Evolutionary conservation across 2,113 vertebrate genomes (phyloP).

Genomic region (Pachypanchax playfairii): DNA sequence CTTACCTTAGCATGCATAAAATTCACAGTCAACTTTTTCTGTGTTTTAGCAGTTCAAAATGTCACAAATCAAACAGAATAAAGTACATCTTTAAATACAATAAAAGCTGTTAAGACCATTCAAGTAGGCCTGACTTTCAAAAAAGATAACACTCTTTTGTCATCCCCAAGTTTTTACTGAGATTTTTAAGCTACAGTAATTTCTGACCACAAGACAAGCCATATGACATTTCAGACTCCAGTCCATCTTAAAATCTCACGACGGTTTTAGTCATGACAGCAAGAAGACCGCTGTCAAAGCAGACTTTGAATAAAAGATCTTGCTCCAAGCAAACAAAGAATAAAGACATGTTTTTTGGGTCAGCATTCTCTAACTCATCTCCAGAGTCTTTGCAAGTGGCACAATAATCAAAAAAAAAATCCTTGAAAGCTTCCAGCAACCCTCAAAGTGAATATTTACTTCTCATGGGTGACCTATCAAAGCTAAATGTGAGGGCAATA

Average conservation of each 20-base stretch:
- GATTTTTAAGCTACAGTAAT: no score
- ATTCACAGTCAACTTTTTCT: no score
- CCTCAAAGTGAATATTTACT: slow-evolving; percentile 34
- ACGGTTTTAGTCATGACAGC: slow-evolving; percentile 31
- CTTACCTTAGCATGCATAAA: no score
- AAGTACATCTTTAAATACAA: no score
- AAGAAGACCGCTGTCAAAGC: slow-evolving; percentile 61
- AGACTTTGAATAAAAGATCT: slow-evolving; percentile 70
- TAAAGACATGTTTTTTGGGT: slow-evolving; percentile 58
- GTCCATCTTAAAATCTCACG: slow-evolving; percentile 25
- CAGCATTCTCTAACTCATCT: slow-evolving; percentile 31
- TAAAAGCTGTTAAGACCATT: no score
- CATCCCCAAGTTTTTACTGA: no score
- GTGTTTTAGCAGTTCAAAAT: no score
- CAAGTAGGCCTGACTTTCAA: no score
- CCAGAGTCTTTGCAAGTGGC: slow-evolving; percentile 12
- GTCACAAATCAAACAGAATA: no score
- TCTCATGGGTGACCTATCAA: slow-evolving; percentile 7
- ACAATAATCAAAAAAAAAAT: slow-evolving; percentile 24
- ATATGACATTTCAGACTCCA: neutral
- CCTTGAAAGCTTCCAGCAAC: slow-evolving; percentile 23
- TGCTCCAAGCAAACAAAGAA: slow-evolving; percentile 44
- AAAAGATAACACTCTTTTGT: no score
- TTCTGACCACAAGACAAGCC: slow-evolving; percentile 19
- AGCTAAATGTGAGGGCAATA: slow-evolving; percentile 1